Base-by-base conservation (phyloP, 2,888 invertebrate species). In the Chrysolina oricalcia region DNA sequence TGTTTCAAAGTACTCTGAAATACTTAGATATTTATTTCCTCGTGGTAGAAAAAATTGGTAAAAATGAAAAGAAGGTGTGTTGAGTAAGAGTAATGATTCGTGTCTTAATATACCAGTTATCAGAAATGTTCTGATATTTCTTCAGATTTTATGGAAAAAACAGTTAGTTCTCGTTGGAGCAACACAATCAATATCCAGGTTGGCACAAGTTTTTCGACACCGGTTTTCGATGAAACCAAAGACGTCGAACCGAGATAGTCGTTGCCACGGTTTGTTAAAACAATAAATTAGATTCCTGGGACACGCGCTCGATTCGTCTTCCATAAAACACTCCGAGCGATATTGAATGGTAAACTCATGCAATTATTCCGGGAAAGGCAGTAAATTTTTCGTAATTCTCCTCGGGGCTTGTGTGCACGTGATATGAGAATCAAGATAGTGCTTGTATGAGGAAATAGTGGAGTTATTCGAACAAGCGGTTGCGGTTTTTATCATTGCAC, bases 281-380 rank as follows among this genome's bases (percentile, higher is more conserved):
- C 59, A 35, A 59, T 59, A 59, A 59, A 59, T 59, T 59, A n/a
- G n/a, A 59, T n/a, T n/a, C 27, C 15, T n/a, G 65, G 48, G 53
- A 66, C 73, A 67, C 72, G 68, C 56, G 68, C 53, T 75, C 68
- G 67, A 75, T 71, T 70, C 70, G 73, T 73, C 70, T 70, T 70
- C 70, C 70, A 71, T 76, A 73, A 76, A 76, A 48, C 65, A 70
- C 69, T 72, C 65, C 23, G 70, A 62, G 75, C 73, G 66, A 70
- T 70, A 68, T 74, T 68, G 78, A 77, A 74, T 72, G 70, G 72
- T 72, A 74, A 78, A 73, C 66, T 72, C 64, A 53, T 59, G 78
- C 78, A 77, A 77, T 77, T 73, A 75, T 72, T 76, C 75, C 64
- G 71, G 48, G 73, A 69, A 50, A 77, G 71, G 73, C 68, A 48